These are phyloP conservation scores for Platerodrilus igneus DNA, from an alignment of 2,888 invertebrate genomes.

Conservation along the genomic window DNA sequence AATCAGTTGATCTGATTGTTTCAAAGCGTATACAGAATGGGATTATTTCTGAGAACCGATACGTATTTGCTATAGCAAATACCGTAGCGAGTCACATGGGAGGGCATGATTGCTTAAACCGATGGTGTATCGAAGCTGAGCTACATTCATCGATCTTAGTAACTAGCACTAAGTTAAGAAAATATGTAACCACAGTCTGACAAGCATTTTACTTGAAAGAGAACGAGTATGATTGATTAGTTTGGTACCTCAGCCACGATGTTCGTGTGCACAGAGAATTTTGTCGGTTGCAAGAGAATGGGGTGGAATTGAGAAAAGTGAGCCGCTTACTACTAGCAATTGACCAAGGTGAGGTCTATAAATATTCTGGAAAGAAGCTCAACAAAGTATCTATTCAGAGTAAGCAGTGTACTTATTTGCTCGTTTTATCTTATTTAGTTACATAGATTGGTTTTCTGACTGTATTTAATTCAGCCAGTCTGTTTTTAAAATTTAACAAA, in stretches of 20 bases:
- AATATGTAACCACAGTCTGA: conserved; percentile 32
- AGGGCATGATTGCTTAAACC: conserved; percentile 1
- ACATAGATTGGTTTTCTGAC: no score
- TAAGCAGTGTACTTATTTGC: no score
- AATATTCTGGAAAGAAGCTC: conserved; percentile 7
- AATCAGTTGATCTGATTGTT: conserved; percentile 18
- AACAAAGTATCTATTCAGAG: neutral
- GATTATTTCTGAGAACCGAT: neutral
- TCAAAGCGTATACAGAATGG: neutral
- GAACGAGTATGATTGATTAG: conserved; percentile 32
- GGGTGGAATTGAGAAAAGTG: conserved; percentile 31
- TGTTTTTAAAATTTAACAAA: no score
- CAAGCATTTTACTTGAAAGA: no score
- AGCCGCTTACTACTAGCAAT: conserved; percentile 29
- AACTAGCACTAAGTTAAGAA: conserved; percentile 31
- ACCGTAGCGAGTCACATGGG: neutral
- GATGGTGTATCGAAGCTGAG: neutral
- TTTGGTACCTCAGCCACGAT: conserved; percentile 31
- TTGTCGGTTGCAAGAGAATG: conserved; percentile 31
- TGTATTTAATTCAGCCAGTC: no score
- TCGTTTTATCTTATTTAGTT: no score
- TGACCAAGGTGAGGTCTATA: conserved; percentile 25
- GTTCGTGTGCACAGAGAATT: conserved; percentile 30
- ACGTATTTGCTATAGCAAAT: neutral
- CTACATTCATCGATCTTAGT: conserved; percentile 3